These are phyloP conservation scores for Petrolisthes cinctipes DNA, from an alignment of 2,888 invertebrate species.

Conservation along the genomic window DNA sequence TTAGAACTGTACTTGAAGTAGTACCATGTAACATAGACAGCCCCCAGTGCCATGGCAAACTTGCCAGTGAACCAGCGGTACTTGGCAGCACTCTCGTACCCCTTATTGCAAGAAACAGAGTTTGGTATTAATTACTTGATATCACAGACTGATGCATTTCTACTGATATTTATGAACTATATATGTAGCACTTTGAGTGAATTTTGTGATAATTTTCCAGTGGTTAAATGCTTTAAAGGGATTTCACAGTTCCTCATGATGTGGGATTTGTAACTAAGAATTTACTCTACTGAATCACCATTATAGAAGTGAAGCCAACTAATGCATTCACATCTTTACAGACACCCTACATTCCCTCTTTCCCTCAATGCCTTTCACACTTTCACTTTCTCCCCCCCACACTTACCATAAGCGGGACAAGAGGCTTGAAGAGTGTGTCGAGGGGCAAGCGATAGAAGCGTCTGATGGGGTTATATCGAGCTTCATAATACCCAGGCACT, in stretches of 20 bases:
- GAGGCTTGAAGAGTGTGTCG: slow-evolving; percentile 75
- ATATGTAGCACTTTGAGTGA: too few relatives aligned
- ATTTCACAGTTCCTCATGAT: background rate
- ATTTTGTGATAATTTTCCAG: background rate
- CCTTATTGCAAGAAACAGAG: slow-evolving; percentile 70
- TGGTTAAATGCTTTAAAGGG: background rate
- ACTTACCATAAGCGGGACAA: slow-evolving; percentile 77
- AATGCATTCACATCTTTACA: background rate
- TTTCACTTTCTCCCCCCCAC: background rate
- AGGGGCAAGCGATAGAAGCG: slow-evolving; percentile 79
- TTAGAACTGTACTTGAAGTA: slow-evolving; percentile 86
- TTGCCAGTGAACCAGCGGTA: slow-evolving; percentile 78
- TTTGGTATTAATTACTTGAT: background rate
- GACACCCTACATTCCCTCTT: background rate
- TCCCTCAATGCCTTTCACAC: background rate
- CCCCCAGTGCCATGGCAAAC: slow-evolving; percentile 72
- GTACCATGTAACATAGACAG: slow-evolving; percentile 76
- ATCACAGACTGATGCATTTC: background rate
- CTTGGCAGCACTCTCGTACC: slow-evolving; percentile 73
- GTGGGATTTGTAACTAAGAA: too few relatives aligned
- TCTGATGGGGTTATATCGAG: slow-evolving; percentile 81
- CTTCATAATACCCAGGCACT: slow-evolving; percentile 72
- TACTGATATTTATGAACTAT: too few relatives aligned
- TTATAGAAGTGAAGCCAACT: background rate
- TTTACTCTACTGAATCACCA: too few relatives aligned